Conservation (phyloP, 2,797 vertebrate genomes). For the Peromyscus attwateri region DNA sequence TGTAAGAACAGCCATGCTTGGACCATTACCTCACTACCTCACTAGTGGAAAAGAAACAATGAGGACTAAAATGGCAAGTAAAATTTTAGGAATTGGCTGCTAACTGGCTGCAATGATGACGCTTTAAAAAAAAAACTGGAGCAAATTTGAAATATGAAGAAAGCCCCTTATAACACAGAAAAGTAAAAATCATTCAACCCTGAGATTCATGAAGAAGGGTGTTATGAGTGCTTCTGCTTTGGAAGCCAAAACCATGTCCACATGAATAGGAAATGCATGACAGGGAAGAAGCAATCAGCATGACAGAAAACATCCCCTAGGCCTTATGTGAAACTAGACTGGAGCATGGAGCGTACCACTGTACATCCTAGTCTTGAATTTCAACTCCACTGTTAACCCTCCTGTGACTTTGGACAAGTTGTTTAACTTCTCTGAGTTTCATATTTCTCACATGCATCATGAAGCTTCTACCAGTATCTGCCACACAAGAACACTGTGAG, state of each 20-base stretch:
- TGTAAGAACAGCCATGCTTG: not conserved
- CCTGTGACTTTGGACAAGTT: not conserved
- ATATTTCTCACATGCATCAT: not conserved
- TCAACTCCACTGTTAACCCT: not conserved
- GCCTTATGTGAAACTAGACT: not conserved
- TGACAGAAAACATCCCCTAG: not conserved
- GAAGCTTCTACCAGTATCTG: not conserved
- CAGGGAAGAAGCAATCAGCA: not conserved
- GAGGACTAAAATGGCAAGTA: not conserved
- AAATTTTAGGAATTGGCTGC: not conserved
- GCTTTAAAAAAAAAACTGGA: not conserved
- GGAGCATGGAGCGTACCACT: fast-evolving
- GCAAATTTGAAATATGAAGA: not conserved
- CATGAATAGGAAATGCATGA: not conserved
- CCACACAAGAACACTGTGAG: not conserved
- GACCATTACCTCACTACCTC: not conserved
- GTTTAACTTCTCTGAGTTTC: not conserved
- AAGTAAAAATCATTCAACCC: not conserved
- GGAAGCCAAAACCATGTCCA: not conserved
- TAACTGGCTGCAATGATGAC: not conserved
- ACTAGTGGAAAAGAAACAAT: not conserved
- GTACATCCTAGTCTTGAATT: not conserved
- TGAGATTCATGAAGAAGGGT: not conserved
- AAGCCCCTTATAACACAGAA: not conserved
- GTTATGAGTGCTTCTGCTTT: not conserved